These are phyloP conservation scores for Drosophila prosaltans DNA, from an alignment of 1,140 invertebrate genomes.

Conservation along the genomic window DNA sequence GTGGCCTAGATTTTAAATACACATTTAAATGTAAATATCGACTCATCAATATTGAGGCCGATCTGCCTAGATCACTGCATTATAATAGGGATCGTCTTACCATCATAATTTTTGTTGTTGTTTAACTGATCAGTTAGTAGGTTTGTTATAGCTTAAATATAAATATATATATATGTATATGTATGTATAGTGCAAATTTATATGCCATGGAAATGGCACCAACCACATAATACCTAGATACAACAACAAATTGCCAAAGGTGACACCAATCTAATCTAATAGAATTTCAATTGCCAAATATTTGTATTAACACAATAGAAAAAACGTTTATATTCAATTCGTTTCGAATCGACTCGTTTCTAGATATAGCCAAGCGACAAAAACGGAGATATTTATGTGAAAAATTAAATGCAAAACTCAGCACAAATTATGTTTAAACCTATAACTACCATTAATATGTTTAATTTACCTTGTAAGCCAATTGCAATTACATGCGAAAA, in stretches of 20 bases:
- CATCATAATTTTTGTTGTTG: conserved; percentile 52
- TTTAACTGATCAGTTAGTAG: conserved; percentile 43
- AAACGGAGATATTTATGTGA: conserved; percentile 20
- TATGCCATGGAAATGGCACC: conserved; percentile 26
- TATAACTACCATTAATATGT: conserved; percentile 26
- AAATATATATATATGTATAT: conserved; percentile 30
- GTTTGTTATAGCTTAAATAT: conserved; percentile 60
- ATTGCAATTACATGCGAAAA: conserved; percentile 9
- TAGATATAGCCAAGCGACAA: not conserved
- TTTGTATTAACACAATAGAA: not conserved
- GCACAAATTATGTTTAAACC: conserved; percentile 48
- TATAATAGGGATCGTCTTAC: conserved; percentile 20
- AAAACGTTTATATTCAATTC: not conserved
- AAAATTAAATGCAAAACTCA: conserved; percentile 24
- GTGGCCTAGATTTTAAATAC: conserved; percentile 52
- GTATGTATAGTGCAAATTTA: conserved; percentile 50
- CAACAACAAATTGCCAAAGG: conserved; percentile 15
- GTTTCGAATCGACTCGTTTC: not conserved
- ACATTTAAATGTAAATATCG: conserved; percentile 51
- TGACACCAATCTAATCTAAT: not conserved
- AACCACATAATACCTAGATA: conserved; percentile 18
- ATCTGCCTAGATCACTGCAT: conserved; percentile 29
- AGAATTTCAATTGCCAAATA: not conserved
- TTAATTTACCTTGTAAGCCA: conserved; percentile 17
- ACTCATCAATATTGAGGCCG: conserved; percentile 19